These are phyloP conservation scores for Chymomyza fuscimana DNA, from an alignment of 2,888 invertebrate species.

Conservation along the genomic window DNA sequence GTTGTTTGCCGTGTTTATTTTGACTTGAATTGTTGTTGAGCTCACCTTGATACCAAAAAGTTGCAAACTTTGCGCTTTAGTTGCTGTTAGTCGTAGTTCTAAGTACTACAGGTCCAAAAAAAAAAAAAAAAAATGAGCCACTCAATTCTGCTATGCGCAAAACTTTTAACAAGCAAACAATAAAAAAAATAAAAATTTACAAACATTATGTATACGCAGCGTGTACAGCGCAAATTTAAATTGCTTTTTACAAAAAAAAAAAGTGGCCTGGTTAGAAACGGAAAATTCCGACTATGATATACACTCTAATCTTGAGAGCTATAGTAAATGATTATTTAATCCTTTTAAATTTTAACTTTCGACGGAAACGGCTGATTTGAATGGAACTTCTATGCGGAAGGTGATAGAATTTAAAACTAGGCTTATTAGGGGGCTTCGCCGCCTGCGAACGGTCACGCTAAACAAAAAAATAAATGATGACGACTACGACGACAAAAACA, in stretches of 20 bases:
- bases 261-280: too few relatives aligned
- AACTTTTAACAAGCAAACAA: constrained; percentile 1
- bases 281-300: too few relatives aligned
- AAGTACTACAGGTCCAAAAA: neutral
- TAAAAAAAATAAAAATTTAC: neutral
- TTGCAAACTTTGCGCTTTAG: constrained; percentile 6
- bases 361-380: too few relatives aligned
- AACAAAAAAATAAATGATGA: too few relatives aligned
- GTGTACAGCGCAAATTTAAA: neutral
- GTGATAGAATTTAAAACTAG: too few relatives aligned
- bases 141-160: constrained; percentile 3
- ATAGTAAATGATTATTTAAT: too few relatives aligned
- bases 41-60: constrained; percentile 2
- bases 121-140: neutral
- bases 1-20: neutral
- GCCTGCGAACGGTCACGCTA: too few relatives aligned
- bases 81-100: neutral
- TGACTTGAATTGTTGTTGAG: neutral
- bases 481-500: too few relatives aligned
- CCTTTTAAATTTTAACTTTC: too few relatives aligned
- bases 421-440: too few relatives aligned
- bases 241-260: neutral
- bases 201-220: neutral
- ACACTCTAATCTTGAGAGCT: too few relatives aligned
- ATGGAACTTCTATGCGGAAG: too few relatives aligned